Evolutionary conservation across 2,888 invertebrate genomes (phyloP), one percentile per base, ranked within the genome.

Genomic region (Sericinus montela): DNA sequence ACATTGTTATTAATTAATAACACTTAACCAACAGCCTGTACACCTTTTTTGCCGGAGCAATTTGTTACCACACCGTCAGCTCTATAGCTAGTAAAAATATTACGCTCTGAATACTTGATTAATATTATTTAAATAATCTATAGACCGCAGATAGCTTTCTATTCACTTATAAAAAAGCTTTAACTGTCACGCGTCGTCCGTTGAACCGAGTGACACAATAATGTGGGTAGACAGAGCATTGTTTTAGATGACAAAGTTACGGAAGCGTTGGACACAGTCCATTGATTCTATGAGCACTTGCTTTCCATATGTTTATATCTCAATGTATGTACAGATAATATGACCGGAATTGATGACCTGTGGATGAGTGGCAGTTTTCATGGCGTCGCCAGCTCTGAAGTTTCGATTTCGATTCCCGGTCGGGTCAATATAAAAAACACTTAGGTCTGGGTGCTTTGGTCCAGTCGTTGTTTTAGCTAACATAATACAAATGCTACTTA

Each of bases 211-310:
- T 51, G 54, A 53, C 54, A 48, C 46, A 46, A 51, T 45, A 37
- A 50, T 37, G 48, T 52, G 39, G 45, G 36, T 16, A 36, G 42
- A 7, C 40, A 43, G 36, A 42, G 45, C 9, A 75, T 79, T 79
- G 80, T 80, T 77, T 77, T 76, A 74, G 45, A 46, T 46, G 47
- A 42, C 56, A 78, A 80, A 73, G 63, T 59, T 53, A 53, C 80
- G 80, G 80, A 77, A 75, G 72, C 66, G 61, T 64, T 51, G 60
- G 67, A 57, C 65, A 78, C 75, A 80, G 67, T 74, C 72, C 68
- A 82, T 82, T 73, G 75, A 72, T 55, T 58, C 11, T 15, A 39
- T 32, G 25, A 30, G 9, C 44, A 44, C 44, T 41, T 30, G 45
- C 36, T 50, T n/a, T 30, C 38, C 35, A 42, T 35, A 28, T 16